phyloP scores from a whole-genome alignment of 2,888 invertebrate genomes.

The Tetranychus piercei region DNA sequence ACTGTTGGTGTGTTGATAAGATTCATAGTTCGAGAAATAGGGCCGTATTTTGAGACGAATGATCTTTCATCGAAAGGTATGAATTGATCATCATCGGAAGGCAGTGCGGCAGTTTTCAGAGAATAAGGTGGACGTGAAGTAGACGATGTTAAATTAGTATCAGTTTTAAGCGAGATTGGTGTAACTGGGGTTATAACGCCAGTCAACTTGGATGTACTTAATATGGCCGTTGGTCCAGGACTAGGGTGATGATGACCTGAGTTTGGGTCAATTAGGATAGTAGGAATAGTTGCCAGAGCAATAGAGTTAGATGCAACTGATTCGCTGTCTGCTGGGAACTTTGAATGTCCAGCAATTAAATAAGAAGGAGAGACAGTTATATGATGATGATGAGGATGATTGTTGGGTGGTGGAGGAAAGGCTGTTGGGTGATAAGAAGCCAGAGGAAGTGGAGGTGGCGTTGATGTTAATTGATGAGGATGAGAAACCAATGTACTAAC shows the following conservation, averaged over 20 bases:
- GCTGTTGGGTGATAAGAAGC: not conserved
- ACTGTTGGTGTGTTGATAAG: slow-evolving; percentile 18
- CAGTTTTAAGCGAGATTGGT: not conserved
- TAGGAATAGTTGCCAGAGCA: not conserved
- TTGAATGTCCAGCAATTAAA: not conserved
- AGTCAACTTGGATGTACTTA: not conserved
- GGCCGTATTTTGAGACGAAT: slow-evolving; percentile 48
- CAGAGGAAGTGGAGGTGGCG: not conserved
- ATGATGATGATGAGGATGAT: not conserved
- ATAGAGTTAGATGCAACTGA: not conserved
- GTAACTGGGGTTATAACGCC: not conserved
- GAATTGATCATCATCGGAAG: slow-evolving; percentile 41
- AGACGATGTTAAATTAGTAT: not conserved
- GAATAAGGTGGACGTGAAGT: not conserved
- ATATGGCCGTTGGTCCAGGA: not conserved
- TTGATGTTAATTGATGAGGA: not conserved
- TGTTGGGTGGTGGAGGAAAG: not conserved
- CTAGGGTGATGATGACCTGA: not conserved
- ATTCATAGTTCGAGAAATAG: slow-evolving; percentile 40
- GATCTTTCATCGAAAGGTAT: slow-evolving; percentile 46
- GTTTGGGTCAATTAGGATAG: slow-evolving; percentile 2
- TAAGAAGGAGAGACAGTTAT: not conserved
- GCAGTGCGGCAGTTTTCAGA: not conserved
- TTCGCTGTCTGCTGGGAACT: not conserved
- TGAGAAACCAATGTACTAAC: not conserved